phyloP scores from a whole-genome alignment of 2,888 invertebrate species.

The Parascotia fuliginaria region DNA sequence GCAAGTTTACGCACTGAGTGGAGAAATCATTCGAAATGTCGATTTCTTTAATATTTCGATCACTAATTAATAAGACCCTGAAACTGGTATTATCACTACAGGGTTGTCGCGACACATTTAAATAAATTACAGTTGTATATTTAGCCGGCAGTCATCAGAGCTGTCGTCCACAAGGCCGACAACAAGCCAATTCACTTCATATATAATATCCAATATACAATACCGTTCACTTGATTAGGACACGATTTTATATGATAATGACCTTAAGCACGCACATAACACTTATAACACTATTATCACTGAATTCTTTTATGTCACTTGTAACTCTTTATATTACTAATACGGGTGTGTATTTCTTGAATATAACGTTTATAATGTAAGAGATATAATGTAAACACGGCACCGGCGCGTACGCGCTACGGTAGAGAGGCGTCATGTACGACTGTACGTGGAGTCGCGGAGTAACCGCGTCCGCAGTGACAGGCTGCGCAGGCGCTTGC shows the following conservation, averaged over 20 bases:
- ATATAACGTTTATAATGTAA: conserved; percentile 29
- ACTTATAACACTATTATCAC: conserved; percentile 45
- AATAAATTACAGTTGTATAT: conserved; percentile 69
- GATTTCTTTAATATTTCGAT: conserved; percentile 33
- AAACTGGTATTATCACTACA: conserved; percentile 63
- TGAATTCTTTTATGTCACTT: conserved; percentile 17
- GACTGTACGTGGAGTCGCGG: conserved; percentile 56
- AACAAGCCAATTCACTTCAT: conserved; percentile 63
- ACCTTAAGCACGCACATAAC: conserved; percentile 69
- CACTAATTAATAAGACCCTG: conserved; percentile 58
- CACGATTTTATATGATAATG: conserved; percentile 62
- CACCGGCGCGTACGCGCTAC: conserved; percentile 70
- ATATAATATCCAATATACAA: conserved; percentile 68
- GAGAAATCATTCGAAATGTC: conserved; percentile 34
- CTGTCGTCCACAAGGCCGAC: conserved; percentile 74
- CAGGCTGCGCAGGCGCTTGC: conserved; percentile 70
- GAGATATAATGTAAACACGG: conserved; percentile 49
- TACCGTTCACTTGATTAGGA: conserved; percentile 73
- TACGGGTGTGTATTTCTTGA: conserved; percentile 9
- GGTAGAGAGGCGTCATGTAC: conserved; percentile 70
- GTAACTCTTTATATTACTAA: conserved; percentile 4
- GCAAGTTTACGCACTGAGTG: conserved; percentile 42
- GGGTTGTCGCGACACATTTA: conserved; percentile 66
- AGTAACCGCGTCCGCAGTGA: too few species aligned
- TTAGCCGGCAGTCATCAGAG: conserved; percentile 58